Conservation (phyloP, 2,888 invertebrate genomes). For the Mylabris sibirica region DNA sequence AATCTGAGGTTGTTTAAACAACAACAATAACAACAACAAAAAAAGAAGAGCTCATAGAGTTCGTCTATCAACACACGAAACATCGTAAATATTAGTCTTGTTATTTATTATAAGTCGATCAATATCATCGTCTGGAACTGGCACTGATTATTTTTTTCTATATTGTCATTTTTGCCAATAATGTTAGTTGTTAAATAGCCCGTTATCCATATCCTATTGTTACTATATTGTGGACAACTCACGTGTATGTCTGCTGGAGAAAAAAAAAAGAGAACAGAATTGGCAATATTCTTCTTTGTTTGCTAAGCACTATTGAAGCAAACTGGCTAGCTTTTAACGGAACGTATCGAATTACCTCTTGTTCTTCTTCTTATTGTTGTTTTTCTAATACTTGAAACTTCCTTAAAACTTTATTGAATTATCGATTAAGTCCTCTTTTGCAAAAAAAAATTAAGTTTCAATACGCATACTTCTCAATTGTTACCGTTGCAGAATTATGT, state of each 20-base stretch:
- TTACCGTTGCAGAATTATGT: not conserved
- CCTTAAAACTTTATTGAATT: not conserved
- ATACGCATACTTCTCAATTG: no score
- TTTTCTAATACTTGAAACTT: not conserved
- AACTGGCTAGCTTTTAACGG: not conserved
- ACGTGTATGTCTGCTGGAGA: not conserved
- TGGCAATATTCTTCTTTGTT: not conserved
- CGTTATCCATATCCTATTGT: not conserved
- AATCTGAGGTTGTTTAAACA: not conserved
- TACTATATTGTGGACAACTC: not conserved
- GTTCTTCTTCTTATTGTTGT: not conserved
- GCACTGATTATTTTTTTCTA: not conserved
- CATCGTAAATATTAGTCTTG: slow-evolving; percentile 3
- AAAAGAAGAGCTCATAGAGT: not conserved
- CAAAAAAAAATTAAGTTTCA: no score
- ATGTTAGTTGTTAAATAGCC: not conserved
- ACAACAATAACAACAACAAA: not conserved
- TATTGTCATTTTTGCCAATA: not conserved
- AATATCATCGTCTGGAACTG: not conserved
- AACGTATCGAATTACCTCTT: not conserved
- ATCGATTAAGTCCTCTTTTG: not conserved
- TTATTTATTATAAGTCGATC: slow-evolving; percentile 4
- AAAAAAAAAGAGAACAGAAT: not conserved
- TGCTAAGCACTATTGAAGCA: not conserved
- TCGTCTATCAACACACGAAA: not conserved